Base-by-base conservation (phyloP, 2,113 vertebrate species). In the Albula glossodonta region DNA sequence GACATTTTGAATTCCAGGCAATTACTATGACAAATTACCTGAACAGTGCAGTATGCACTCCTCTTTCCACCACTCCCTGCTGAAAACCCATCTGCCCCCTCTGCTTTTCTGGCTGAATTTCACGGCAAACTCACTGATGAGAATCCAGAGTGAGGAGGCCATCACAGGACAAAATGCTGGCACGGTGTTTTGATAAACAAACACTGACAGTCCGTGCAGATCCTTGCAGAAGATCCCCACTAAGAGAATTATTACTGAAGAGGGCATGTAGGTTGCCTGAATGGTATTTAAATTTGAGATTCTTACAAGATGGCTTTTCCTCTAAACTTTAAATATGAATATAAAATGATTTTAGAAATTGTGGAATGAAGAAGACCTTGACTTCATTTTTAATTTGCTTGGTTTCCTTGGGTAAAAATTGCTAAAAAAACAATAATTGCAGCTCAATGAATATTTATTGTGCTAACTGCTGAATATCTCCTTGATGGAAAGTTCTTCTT, bases 101-200 rank as follows among this genome's bases (percentile, higher is more conserved):
- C 25, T 31, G n/a, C 70, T 74, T 74, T 74, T 31, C 70, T 74
- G n/a, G 70, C n/a, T 22, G 8, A 11, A 74, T 74, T 74, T 74
- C 70, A 74, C n/a, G 22, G 25, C n/a, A 31, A 31, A 74, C 70
- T 74, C 25, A 5, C n/a, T 70, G 63, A 70, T 17, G 63, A 70
- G 63, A n/a, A 19, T 13, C 63, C 22, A 22, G 70, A 74, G 22
- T 25, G n/a, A 4, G n/a, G 70, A 31, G n/a, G 70, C 10, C n/a
- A 74, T 74, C 1, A 7, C 70, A 17, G 70, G 70, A n/a, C 22
- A 9, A n/a, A n/a, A 25, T 31, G n/a, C n/a, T 31, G 25, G n/a
- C 70, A 74, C 31, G 31, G 70, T 74, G 70, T 9, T 74, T 74
- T 74, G 70, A 74, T 74, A 74, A 74, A 74, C 70, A 74, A 74